Conservation (phyloP, 2,797 vertebrate species). For the Neosilurus hyrtlii region DNA sequence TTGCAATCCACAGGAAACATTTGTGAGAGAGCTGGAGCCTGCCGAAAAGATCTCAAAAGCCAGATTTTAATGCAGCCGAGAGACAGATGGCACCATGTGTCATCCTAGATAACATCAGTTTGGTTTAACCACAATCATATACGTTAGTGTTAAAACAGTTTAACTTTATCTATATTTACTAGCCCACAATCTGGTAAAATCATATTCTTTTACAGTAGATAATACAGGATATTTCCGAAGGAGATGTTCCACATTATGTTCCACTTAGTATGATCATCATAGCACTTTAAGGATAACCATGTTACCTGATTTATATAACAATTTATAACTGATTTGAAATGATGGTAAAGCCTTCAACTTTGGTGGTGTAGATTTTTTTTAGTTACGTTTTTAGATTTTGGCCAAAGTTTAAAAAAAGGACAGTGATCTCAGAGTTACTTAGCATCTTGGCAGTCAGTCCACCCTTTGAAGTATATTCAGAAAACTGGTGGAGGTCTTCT, state of each 20-base stretch:
- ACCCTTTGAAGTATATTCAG: conserved; percentile 72
- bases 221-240: background rate
- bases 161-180: background rate
- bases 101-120: background rate
- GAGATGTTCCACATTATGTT: conserved; percentile 2
- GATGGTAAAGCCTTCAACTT: background rate
- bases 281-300: background rate
- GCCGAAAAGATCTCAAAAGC: background rate
- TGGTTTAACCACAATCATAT: background rate
- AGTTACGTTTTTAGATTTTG: background rate
- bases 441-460: conserved; percentile 68
- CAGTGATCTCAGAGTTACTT: conserved; percentile 74
- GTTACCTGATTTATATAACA: background rate
- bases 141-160: background rate
- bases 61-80: background rate
- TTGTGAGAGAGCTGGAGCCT: conserved; percentile 1
- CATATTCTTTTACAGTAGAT: background rate
- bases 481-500: conserved; percentile 65
- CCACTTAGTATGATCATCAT: background rate
- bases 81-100: conserved; percentile 24
- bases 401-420: conserved; percentile 52
- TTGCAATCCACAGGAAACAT: conserved; percentile 4
- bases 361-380: conserved; percentile 32
- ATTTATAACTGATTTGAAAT: background rate
- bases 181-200: background rate